phyloP scores from a whole-genome alignment of 2,888 invertebrate genomes.

The Lepidochitona cinerea region DNA sequence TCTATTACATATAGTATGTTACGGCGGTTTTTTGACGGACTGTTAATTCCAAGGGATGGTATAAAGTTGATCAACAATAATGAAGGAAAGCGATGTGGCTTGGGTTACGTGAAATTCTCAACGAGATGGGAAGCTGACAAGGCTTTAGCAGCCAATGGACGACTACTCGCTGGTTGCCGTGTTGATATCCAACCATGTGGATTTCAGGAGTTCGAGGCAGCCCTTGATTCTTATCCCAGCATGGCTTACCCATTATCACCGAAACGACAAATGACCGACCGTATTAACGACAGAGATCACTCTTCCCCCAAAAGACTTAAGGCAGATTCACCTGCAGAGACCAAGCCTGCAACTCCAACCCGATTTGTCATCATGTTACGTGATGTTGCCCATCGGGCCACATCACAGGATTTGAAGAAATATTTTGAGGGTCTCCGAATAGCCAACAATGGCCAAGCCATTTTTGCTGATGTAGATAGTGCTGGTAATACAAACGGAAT shows the following conservation, averaged over 20 bases:
- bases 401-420: neutral
- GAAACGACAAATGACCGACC: neutral
- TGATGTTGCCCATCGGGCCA: neutral
- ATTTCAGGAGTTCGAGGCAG: conserved; percentile 82
- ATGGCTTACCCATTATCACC: neutral
- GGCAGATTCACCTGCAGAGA: neutral
- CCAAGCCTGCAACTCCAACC: neutral
- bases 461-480: conserved; percentile 76
- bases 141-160: conserved; percentile 79
- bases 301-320: neutral
- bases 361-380: neutral
- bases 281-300: neutral
- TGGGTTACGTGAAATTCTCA: conserved; percentile 83
- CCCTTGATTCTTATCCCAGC: conserved; percentile 76
- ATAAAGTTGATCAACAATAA: conserved; percentile 89
- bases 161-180: conserved; percentile 78
- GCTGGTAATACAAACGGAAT: conserved; percentile 75
- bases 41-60: conserved; percentile 84
- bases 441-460: conserved; percentile 72
- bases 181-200: conserved; percentile 80
- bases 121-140: conserved; percentile 80
- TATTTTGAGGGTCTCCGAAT: conserved; percentile 80
- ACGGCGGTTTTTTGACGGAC: conserved; percentile 84
- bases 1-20: conserved; percentile 85
- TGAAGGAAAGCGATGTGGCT: conserved; percentile 83